Base-by-base conservation (phyloP, 2,888 invertebrate genomes). In the Stenchaetothrips biformis region DNA sequence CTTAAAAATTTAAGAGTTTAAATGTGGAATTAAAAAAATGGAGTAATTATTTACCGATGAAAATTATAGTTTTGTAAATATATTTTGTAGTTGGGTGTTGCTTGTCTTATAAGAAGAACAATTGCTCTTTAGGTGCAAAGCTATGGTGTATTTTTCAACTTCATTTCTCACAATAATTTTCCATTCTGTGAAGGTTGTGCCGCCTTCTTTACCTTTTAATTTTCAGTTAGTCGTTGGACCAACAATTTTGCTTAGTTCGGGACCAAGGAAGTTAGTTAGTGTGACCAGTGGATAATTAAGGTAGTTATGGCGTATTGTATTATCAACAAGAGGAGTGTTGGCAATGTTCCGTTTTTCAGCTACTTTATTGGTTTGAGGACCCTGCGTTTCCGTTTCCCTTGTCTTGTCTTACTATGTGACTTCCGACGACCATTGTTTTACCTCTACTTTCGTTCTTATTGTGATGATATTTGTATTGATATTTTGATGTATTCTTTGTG, bases 181-280 rank as follows among this genome's bases (percentile, higher is more conserved):
- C 37, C 37, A 37, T 37, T 37, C 4, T 37, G 37, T 37, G 1
- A 37, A 37, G 37, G 37, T n/a, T n/a, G n/a, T 37, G 4, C 37
- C 4, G 16, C 18, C 59, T 18, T 74, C 11, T 74, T 74, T 74
- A 25, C 67, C 67, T 74, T 74, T 74, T 21, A 74, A 21, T 25
- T 9, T 25, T 74, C 25, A 74, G 67, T 74, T 74, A 11, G 67
- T 25, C 25, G 67, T 74, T 74, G 67, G 67, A 74, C 67, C 67
- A 74, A 67, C 67, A 25, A 11, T 74, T 74, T 74, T 37, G 37
- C 37, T 37, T 74, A 74, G 67, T 74, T 74, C 67, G 67, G 67
- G 67, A 74, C 67, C 67, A 74, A 74, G 67, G 67, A 25, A 74
- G 11, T 74, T 74, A 74, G 67, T n/a, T 74, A 25, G 67, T 25